Evolutionary conservation across 1,140 invertebrate genomes (phyloP).

Genomic region (Bombus polaris): DNA sequence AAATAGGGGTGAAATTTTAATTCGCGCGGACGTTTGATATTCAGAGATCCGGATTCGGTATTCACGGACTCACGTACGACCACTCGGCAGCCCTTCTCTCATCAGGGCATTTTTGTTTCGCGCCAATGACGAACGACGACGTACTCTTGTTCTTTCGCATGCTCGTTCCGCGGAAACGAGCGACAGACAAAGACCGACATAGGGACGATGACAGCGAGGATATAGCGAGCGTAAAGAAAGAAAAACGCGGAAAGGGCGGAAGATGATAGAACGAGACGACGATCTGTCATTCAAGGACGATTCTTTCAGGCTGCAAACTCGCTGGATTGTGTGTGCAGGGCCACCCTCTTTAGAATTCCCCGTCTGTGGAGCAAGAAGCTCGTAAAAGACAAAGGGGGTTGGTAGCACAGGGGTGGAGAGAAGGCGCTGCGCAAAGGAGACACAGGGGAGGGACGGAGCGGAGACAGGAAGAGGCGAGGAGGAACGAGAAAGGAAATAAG

Average conservation of each 20-base stretch:
- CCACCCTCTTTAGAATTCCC: slow-evolving; percentile 77
- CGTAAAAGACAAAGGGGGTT: slow-evolving; percentile 72
- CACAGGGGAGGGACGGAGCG: slow-evolving; percentile 1
- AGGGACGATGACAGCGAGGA: background rate
- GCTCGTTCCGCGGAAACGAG: background rate
- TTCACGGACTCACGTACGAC: slow-evolving; percentile 45
- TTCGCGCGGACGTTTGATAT: slow-evolving; percentile 53
- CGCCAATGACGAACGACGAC: slow-evolving; percentile 15
- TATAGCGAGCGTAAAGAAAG: background rate
- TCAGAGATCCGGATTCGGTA: slow-evolving; percentile 27
- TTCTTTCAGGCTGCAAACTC: slow-evolving; percentile 73
- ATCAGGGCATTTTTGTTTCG: slow-evolving; percentile 55
- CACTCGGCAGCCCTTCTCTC: slow-evolving; percentile 38
- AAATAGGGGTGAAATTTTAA: slow-evolving; percentile 43
- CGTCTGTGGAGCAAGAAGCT: slow-evolving; percentile 66
- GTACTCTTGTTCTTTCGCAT: slow-evolving; percentile 12
- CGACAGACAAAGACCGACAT: background rate
- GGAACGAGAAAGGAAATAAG: slow-evolving; percentile 67
- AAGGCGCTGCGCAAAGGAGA: slow-evolving; percentile 42
- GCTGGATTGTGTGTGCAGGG: slow-evolving; percentile 75
- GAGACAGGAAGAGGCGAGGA: slow-evolving; percentile 12
- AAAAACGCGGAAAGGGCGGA: slow-evolving; percentile 13
- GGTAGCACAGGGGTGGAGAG: slow-evolving; percentile 58
- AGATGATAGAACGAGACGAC: slow-evolving; percentile 43
- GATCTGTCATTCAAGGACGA: slow-evolving; percentile 69